A percentile compares a stretch with the other conserved stretches of the same genome.
These are phyloP conservation scores for Gymnosoma rotundatum DNA, from an alignment of 2,888 invertebrate species.

Conservation along the genomic window DNA sequence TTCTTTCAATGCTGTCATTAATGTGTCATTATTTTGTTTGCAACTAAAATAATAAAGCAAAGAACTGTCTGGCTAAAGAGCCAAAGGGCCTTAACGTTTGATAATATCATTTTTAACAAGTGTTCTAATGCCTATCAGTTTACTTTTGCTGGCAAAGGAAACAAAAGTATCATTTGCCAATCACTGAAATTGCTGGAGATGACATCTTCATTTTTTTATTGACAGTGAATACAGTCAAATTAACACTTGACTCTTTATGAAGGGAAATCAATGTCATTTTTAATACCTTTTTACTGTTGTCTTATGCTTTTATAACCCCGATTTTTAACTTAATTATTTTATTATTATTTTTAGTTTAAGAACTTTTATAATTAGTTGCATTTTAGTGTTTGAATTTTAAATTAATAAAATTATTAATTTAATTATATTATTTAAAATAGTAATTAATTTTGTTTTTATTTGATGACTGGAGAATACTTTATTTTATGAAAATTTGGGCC, in stretches of 20 bases:
- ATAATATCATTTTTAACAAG: slow-evolving; percentile 6
- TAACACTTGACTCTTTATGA: slow-evolving; percentile 39
- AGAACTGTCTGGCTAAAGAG: background rate
- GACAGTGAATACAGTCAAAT: slow-evolving; percentile 28
- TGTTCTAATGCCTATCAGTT: slow-evolving; percentile 28
- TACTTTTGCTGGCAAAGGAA: background rate
- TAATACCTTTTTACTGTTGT: background rate
- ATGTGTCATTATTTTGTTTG: slow-evolving; percentile 23
- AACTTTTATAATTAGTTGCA: slow-evolving; percentile 18
- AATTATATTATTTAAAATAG: background rate
- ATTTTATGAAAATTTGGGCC: too few relatives aligned
- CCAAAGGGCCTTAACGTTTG: background rate
- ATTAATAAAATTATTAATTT: slow-evolving; percentile 36
- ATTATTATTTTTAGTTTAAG: slow-evolving; percentile 24
- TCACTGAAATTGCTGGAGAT: background rate
- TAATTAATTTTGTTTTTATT: background rate
- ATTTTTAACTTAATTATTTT: slow-evolving; percentile 10
- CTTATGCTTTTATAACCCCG: background rate
- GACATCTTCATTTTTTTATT: slow-evolving; percentile 1
- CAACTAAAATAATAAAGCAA: background rate
- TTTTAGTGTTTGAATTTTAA: slow-evolving; percentile 23
- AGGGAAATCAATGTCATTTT: background rate
- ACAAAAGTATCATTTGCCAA: too few relatives aligned
- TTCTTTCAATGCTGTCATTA: slow-evolving; percentile 32
- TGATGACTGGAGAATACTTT: too few relatives aligned